phyloP scores from a whole-genome alignment of 1,140 invertebrate genomes.

The Phymorhynchus buccinoides region DNA sequence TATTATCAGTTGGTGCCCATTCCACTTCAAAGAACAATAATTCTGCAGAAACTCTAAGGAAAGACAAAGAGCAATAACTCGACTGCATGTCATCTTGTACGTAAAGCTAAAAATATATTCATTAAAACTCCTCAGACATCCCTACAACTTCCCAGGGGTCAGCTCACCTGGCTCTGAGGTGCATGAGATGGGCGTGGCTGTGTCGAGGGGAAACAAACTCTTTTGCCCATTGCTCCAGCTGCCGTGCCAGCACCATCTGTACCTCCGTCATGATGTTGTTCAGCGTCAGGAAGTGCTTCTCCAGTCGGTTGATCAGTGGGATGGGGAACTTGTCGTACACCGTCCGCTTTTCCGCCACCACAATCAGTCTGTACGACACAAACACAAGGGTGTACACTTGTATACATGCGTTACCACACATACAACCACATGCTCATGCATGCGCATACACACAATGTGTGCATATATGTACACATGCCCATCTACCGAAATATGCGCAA shows the following conservation, averaged over 20 bases:
- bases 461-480: not conserved
- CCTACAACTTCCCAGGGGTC: too few relatives aligned
- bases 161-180: not conserved
- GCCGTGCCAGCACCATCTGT: constrained; percentile 51
- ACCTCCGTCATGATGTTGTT: constrained; percentile 57
- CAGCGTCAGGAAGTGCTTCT: constrained; percentile 68
- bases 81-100: too few relatives aligned
- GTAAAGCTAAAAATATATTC: too few relatives aligned
- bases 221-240: constrained; percentile 60
- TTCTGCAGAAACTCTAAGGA: too few relatives aligned
- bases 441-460: too few relatives aligned
- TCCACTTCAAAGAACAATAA: too few relatives aligned
- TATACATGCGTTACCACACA: too few relatives aligned
- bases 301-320: constrained; percentile 68
- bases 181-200: not conserved
- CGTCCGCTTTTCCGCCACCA: constrained; percentile 68
- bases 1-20: not conserved
- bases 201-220: constrained; percentile 45
- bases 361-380: constrained; percentile 65
- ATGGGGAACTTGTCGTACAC: constrained; percentile 70
- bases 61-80: too few relatives aligned
- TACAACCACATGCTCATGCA: too few relatives aligned
- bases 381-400: too few relatives aligned
- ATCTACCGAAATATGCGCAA: too few relatives aligned
- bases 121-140: too few relatives aligned